These are phyloP conservation scores for Diabrotica virgifera DNA, from an alignment of 1,140 invertebrate genomes.

Conservation along the genomic window DNA sequence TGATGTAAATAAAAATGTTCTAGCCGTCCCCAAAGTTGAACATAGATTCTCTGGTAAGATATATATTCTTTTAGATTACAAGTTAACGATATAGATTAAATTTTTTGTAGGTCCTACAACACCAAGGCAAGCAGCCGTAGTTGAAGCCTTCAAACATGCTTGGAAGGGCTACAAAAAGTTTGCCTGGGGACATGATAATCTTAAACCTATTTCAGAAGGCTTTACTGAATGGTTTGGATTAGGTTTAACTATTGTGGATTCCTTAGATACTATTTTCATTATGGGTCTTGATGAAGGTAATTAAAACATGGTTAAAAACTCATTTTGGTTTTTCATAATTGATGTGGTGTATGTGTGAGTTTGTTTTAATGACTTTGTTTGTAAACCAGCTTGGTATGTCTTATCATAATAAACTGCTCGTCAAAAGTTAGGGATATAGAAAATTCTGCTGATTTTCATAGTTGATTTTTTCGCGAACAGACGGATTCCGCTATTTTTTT, in stretches of 20 bases:
- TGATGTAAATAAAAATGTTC: not conserved
- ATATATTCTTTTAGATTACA: conserved; percentile 7
- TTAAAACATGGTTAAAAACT: not conserved
- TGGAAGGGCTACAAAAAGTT: conserved; percentile 88
- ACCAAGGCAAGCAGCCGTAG: conserved; percentile 74
- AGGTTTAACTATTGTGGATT: conserved; percentile 87
- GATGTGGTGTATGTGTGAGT: too few relatives aligned
- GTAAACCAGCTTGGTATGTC: too few relatives aligned
- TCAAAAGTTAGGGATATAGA: too few relatives aligned
- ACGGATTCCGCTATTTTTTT: too few relatives aligned
- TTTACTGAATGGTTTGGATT: conserved; percentile 89
- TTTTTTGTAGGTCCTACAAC: conserved; percentile 68
- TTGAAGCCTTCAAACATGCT: conserved; percentile 84
- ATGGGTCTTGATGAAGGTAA: conserved; percentile 86
- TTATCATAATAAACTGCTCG: too few relatives aligned
- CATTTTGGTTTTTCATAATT: too few relatives aligned
- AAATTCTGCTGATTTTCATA: too few relatives aligned
- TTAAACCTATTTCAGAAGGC: conserved; percentile 80
- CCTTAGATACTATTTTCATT: conserved; percentile 87
- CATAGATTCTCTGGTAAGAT: conserved; percentile 5
- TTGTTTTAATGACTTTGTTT: too few relatives aligned
- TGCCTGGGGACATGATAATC: conserved; percentile 93
- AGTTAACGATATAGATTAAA: conserved; percentile 22
- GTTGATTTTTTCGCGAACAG: too few relatives aligned
- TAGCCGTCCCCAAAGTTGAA: not conserved